Conservation (phyloP, 2,113 vertebrate genomes). For the Pterophyllum scalare region DNA sequence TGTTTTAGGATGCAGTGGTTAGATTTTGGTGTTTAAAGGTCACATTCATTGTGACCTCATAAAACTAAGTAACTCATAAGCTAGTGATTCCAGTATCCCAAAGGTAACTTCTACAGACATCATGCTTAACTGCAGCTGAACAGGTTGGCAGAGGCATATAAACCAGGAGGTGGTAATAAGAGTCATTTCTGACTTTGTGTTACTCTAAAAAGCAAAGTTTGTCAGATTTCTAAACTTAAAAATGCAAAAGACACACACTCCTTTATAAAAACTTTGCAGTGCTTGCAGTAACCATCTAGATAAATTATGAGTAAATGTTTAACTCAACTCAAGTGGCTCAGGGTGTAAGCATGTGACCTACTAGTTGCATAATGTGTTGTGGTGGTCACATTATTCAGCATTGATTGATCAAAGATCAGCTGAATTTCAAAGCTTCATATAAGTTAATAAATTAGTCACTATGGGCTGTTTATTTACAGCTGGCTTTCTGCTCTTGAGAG, state of each 20-base stretch:
- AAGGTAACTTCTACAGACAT: background rate
- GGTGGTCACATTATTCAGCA: background rate
- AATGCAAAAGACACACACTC: background rate
- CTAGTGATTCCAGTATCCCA: too few species aligned
- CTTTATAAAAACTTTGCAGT: too few species aligned
- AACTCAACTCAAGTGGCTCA: too few species aligned
- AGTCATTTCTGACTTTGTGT: background rate
- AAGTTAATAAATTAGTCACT: background rate
- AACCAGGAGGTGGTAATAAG: background rate
- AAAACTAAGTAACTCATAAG: too few species aligned
- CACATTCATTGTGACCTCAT: too few species aligned
- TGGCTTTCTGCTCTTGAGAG: slow-evolving; percentile 97
- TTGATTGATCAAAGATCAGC: background rate
- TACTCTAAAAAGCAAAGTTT: background rate
- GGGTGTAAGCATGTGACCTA: background rate
- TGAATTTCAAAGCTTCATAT: background rate
- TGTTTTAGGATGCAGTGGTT: background rate
- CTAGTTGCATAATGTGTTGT: background rate
- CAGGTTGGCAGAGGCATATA: background rate
- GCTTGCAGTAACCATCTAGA: background rate
- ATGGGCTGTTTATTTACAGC: slow-evolving; percentile 71
- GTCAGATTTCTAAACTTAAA: background rate
- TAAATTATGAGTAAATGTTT: too few species aligned
- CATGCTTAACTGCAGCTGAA: background rate
- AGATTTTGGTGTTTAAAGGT: background rate